A percentile compares a stretch with the other conserved stretches of the same genome.
phyloP scores from a whole-genome alignment of 2,113 vertebrate genomes.

The Plestiodon gilberti region DNA sequence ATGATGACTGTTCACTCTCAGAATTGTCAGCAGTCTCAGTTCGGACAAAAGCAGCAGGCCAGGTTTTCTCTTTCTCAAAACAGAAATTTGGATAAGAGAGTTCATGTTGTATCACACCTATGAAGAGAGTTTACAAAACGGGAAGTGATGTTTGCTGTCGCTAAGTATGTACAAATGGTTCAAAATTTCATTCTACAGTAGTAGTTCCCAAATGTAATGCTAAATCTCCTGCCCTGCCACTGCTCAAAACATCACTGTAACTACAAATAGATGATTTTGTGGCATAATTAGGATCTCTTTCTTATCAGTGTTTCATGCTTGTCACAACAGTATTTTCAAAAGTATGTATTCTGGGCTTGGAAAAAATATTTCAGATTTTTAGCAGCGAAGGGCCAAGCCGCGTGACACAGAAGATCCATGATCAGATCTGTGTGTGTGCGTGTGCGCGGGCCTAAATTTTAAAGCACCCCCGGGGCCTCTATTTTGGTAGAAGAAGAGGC shows the following conservation, averaged over 20 bases:
- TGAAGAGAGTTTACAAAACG: neutral
- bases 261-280: neutral
- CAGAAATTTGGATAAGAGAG: neutral
- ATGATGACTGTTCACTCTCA: neutral
- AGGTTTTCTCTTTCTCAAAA: neutral
- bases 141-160: neutral
- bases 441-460: too few species aligned
- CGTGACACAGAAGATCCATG: too few species aligned
- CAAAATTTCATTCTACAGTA: neutral
- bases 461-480: too few species aligned
- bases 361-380: neutral
- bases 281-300: neutral
- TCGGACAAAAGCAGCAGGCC: neutral
- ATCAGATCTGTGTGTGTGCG: too few species aligned
- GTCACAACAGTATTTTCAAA: too few species aligned
- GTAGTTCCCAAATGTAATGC: neutral
- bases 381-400: too few species aligned
- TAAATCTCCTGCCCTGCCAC: neutral
- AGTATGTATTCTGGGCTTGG: too few species aligned
- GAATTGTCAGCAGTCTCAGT: neutral
- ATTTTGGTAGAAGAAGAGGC: too few species aligned
- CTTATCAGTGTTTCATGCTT: too few species aligned
- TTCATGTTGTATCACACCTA: neutral
- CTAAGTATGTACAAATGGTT: neutral
- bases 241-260: neutral